Evolutionary conservation across 1,140 invertebrate genomes (phyloP).

Genomic region (Cydia pomonella): DNA sequence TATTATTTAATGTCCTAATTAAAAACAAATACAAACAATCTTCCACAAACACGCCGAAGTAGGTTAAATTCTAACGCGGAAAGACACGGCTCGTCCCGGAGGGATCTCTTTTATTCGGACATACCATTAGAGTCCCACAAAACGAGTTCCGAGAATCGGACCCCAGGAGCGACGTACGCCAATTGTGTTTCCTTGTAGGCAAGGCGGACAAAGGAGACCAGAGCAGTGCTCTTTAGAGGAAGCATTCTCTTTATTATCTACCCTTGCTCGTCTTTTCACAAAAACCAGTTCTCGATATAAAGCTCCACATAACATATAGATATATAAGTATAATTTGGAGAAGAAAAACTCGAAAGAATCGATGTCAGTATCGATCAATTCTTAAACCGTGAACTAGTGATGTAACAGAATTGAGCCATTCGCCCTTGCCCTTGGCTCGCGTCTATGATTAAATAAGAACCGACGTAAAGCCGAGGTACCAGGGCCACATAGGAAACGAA

Average conservation of each 20-base stretch:
- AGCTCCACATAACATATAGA: slow-evolving; percentile 10
- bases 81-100: slow-evolving; percentile 13
- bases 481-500: slow-evolving; percentile 39
- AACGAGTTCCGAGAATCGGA: slow-evolving; percentile 24
- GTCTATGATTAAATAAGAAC: slow-evolving; percentile 28
- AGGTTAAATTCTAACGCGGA: slow-evolving; percentile 20
- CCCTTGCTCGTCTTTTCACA: slow-evolving; percentile 38
- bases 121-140: slow-evolving; percentile 22
- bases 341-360: slow-evolving; percentile 22
- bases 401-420: slow-evolving; percentile 40
- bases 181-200: slow-evolving; percentile 35
- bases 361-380: slow-evolving; percentile 32
- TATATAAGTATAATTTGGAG: neutral
- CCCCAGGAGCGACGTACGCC: slow-evolving; percentile 33
- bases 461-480: slow-evolving; percentile 1
- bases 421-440: slow-evolving; percentile 45
- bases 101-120: slow-evolving; percentile 17
- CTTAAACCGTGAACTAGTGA: slow-evolving; percentile 33
- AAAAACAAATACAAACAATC: neutral
- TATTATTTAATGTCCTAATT: neutral
- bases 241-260: slow-evolving; percentile 41
- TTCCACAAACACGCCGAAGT: neutral
- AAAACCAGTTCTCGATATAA: slow-evolving; percentile 17
- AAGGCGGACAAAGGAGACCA: slow-evolving; percentile 37
- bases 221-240: slow-evolving; percentile 35